A percentile compares a stretch with the other conserved stretches of the same genome.
phyloP scores from a whole-genome alignment of 2,888 invertebrate genomes.

The Apoda limacodes region DNA sequence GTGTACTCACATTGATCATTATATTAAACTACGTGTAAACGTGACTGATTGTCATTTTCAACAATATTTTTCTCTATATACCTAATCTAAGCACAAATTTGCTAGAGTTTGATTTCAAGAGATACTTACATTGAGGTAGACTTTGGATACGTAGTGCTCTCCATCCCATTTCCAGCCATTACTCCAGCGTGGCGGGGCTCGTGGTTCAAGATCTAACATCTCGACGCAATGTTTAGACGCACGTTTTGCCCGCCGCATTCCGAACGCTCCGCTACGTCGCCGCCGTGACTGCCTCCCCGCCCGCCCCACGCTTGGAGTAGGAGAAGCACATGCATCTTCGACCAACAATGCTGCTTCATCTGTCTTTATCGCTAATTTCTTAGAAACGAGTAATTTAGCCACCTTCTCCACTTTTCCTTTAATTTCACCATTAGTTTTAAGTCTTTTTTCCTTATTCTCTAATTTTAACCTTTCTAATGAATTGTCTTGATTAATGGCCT shows the following conservation, averaged over 20 bases:
- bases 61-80: too few relatives aligned
- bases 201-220: constrained; percentile 25
- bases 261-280: constrained; percentile 28
- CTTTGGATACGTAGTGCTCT: constrained; percentile 82
- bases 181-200: constrained; percentile 74
- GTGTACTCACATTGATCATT: too few relatives aligned
- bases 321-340: constrained; percentile 45
- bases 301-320: constrained; percentile 19
- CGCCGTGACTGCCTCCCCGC: constrained; percentile 22
- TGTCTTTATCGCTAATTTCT: constrained; percentile 52
- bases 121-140: constrained; percentile 86
- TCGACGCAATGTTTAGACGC: constrained; percentile 22
- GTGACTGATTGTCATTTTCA: too few relatives aligned
- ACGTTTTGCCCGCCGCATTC: constrained; percentile 23
- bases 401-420: constrained; percentile 59
- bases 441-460: constrained; percentile 46
- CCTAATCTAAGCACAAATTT: too few relatives aligned
- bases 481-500: constrained; percentile 37
- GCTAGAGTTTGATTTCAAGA: constrained; percentile 1
- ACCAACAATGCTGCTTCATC: constrained; percentile 49
- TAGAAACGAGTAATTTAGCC: constrained; percentile 52
- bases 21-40: too few relatives aligned
- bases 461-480: constrained; percentile 28
- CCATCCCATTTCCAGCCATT: constrained; percentile 96
- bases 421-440: too few relatives aligned